phyloP scores from a whole-genome alignment of 2,797 vertebrate genomes.

The Acanthurus lineatus region DNA sequence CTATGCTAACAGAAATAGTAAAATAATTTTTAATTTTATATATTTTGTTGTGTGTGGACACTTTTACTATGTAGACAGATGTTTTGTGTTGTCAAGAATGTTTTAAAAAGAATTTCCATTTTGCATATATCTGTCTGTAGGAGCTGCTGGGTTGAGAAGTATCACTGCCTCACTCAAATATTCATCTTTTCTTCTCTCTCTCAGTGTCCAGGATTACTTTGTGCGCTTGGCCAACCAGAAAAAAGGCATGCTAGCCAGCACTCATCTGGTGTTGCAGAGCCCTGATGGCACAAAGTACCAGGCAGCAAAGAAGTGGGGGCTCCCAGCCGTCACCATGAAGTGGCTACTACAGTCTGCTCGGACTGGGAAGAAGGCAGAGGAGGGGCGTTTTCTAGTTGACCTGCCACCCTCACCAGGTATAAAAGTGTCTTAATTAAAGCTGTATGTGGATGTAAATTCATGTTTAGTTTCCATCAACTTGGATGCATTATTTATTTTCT shows the following conservation, averaged over 20 bases:
- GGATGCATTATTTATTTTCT: not conserved
- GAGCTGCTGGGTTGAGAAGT: not conserved
- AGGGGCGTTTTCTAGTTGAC: conserved; percentile 90
- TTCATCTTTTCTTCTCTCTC: conserved; percentile 10
- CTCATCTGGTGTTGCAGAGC: conserved; percentile 92
- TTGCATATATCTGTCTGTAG: not conserved
- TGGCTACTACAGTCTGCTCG: conserved; percentile 94
- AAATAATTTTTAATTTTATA: not conserved
- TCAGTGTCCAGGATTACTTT: conserved; percentile 97
- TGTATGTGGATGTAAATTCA: not conserved
- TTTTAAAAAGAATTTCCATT: not conserved
- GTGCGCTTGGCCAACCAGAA: conserved; percentile 92
- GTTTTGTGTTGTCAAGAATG: not conserved
- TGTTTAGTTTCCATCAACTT: not conserved
- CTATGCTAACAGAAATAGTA: not conserved
- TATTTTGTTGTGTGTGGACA: not conserved
- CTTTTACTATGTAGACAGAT: not conserved
- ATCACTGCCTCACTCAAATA: not conserved
- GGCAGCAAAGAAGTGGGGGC: conserved; percentile 94
- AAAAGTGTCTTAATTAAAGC: not conserved
- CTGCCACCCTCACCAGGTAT: conserved; percentile 86
- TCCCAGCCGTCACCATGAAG: conserved; percentile 91
- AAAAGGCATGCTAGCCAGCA: conserved; percentile 95
- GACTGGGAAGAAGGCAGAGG: conserved; percentile 87
- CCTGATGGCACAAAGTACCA: conserved; percentile 95